Conservation (phyloP, 2,797 vertebrate genomes). For the Mallotus villosus region DNA sequence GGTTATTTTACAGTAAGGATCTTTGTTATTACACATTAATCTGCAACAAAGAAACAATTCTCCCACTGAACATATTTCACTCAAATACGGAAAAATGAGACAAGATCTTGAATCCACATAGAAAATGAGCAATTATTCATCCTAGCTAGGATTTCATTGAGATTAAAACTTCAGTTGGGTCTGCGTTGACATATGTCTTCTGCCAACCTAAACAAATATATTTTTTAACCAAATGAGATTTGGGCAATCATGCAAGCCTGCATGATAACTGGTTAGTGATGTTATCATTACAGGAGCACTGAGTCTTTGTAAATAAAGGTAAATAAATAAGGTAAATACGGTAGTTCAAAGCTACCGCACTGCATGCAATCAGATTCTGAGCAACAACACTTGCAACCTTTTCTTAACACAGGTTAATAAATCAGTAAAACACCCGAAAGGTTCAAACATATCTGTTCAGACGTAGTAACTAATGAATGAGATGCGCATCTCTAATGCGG, state of each 20-base stretch:
- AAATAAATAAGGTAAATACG: too few relatives aligned
- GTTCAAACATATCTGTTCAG: slow-evolving; percentile 9
- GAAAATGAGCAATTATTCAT: slow-evolving; percentile 22
- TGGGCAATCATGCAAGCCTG: background rate
- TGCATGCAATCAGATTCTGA: background rate
- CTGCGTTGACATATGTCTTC: background rate
- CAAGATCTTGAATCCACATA: slow-evolving; percentile 14
- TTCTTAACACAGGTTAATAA: slow-evolving; percentile 2
- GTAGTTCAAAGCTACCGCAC: background rate
- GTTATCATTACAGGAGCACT: background rate
- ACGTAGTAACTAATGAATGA: slow-evolving; percentile 13
- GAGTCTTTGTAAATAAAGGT: too few relatives aligned
- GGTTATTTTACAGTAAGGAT: slow-evolving; percentile 34
- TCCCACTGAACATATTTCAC: slow-evolving; percentile 31
- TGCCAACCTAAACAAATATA: background rate
- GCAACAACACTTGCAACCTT: slow-evolving; percentile 7
- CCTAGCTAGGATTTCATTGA: background rate
- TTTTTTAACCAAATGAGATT: background rate
- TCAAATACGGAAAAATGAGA: slow-evolving; percentile 31
- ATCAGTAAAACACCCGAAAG: background rate
- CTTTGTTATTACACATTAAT: slow-evolving; percentile 43
- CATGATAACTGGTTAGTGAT: background rate
- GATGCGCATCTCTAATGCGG: background rate
- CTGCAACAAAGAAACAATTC: slow-evolving; percentile 24
- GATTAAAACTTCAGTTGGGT: background rate